Percentiles rank a stretch among this genome's conserved stretches.
These are phyloP conservation scores for Gerosis bhagava DNA, from an alignment of 2,888 invertebrate species.

Conservation along the genomic window DNA sequence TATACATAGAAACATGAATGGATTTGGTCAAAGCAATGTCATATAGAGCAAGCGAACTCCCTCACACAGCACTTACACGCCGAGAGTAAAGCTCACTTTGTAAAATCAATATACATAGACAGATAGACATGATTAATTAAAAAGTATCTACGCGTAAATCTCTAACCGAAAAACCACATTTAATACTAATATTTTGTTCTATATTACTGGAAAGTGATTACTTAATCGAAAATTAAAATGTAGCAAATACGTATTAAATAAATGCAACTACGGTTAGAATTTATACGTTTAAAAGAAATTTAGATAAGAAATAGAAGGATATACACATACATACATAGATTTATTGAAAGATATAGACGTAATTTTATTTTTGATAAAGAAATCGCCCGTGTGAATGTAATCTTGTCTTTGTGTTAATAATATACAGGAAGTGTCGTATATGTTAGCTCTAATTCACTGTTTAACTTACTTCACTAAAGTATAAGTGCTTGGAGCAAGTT, in stretches of 20 bases:
- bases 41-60: conserved; percentile 16
- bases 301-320: too few relatives aligned
- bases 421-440: conserved; percentile 17
- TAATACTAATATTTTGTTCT: background rate
- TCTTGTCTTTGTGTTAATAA: conserved; percentile 1
- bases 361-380: too few relatives aligned
- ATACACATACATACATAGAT: conserved; percentile 1
- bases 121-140: conserved; percentile 1
- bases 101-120: conserved; percentile 14
- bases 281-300: conserved; percentile 14
- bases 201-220: background rate
- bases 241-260: too few relatives aligned
- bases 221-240: background rate
- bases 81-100: conserved; percentile 31
- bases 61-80: conserved; percentile 75
- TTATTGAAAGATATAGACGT: background rate
- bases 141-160: conserved; percentile 9
- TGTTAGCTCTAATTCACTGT: conserved; percentile 28
- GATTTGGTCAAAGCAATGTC: conserved; percentile 10
- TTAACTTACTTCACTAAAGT: conserved; percentile 36
- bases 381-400: too few relatives aligned
- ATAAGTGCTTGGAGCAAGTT: too few relatives aligned
- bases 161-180: conserved; percentile 15
- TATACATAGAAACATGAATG: too few relatives aligned
- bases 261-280: conserved; percentile 18